Evolutionary conservation across 2,888 invertebrate genomes (phyloP).

Genomic region (Drosophila greeni): DNA sequence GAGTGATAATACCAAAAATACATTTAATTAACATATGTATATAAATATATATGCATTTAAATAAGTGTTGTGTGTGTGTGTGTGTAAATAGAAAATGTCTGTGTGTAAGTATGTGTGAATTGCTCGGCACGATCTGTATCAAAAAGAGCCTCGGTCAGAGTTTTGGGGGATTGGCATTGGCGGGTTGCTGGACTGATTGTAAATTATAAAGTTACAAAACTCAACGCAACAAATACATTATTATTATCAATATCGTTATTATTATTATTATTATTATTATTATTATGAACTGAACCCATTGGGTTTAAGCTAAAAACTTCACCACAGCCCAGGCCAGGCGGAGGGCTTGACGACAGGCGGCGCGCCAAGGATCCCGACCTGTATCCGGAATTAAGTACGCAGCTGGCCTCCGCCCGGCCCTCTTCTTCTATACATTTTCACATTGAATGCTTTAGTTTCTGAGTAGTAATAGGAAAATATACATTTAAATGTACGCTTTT

Average conservation of each 20-base stretch:
- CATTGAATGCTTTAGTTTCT: conserved; percentile 36
- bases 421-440: conserved; percentile 28
- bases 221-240: conserved; percentile 65
- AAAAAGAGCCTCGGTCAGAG: conserved; percentile 36
- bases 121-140: conserved; percentile 28
- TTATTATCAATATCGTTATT: conserved; percentile 5
- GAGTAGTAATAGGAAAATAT: conserved; percentile 39
- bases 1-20: conserved; percentile 72
- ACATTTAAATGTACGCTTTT: conserved; percentile 23
- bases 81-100: conserved; percentile 49
- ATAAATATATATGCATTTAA: conserved; percentile 46
- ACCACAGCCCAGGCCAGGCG: conserved; percentile 54
- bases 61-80: conserved; percentile 60
- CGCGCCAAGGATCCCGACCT: neutral
- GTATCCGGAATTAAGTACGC: conserved; percentile 29
- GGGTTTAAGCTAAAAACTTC: conserved; percentile 77
- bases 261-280: neutral
- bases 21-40: conserved; percentile 58
- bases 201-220: conserved; percentile 51
- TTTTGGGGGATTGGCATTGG: conserved; percentile 19
- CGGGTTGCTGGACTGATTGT: conserved; percentile 37
- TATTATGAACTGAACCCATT: conserved; percentile 77
- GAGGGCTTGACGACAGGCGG: conserved; percentile 1
- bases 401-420: conserved; percentile 15
- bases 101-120: conserved; percentile 61